These are phyloP conservation scores for Hyposoter dolosus DNA, from an alignment of 2,888 invertebrate species.

Conservation along the genomic window DNA sequence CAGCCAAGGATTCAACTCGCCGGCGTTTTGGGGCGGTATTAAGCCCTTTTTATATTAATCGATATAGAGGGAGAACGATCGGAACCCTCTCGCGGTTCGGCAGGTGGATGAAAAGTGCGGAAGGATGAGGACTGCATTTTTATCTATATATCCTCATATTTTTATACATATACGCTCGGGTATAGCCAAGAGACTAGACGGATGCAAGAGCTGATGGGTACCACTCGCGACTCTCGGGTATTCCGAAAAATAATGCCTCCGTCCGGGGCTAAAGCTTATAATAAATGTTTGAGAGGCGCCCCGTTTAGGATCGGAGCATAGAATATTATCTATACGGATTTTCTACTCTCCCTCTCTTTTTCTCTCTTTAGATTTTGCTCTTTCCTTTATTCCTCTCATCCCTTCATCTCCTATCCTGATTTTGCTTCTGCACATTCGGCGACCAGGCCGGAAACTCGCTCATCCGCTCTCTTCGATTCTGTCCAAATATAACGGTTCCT, in stretches of 20 bases:
- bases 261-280: conserved; percentile 79
- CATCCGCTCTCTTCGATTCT: conserved; percentile 80
- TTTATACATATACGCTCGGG: neutral
- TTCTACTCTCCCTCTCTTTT: neutral
- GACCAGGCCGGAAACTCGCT: conserved; percentile 61
- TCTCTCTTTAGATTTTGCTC: neutral
- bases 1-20: neutral
- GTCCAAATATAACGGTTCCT: conserved; percentile 83
- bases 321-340: conserved; percentile 30
- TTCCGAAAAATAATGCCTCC: conserved; percentile 73
- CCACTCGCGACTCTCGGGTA: conserved; percentile 54
- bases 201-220: conserved; percentile 40
- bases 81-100: conserved; percentile 54
- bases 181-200: conserved; percentile 13
- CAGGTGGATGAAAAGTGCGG: conserved; percentile 56
- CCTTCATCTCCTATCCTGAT: conserved; percentile 63
- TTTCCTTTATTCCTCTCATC: conserved; percentile 42
- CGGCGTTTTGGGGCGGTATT: neutral
- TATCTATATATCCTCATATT: conserved; percentile 19
- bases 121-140: conserved; percentile 45
- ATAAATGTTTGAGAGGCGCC: conserved; percentile 80
- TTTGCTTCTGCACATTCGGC: conserved; percentile 39
- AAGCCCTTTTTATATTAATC: conserved; percentile 22
- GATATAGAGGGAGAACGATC: conserved; percentile 33
- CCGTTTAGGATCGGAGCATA: conserved; percentile 65